These are phyloP conservation scores for Cynocephalus volans DNA, from an alignment of 2,113 vertebrate species.

Conservation along the genomic window DNA sequence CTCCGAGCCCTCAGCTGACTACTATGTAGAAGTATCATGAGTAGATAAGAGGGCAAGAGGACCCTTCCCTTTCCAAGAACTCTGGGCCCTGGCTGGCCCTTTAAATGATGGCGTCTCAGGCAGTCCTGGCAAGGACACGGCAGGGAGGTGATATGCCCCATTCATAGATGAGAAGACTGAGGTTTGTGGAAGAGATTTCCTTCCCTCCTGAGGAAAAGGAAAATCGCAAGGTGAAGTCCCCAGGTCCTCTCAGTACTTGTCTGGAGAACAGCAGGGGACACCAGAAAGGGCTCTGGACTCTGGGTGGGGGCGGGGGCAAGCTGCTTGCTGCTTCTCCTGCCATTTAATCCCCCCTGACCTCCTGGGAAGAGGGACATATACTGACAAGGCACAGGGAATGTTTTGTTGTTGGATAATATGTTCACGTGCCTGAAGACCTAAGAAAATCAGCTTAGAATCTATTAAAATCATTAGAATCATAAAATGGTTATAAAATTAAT, in stretches of 20 bases:
- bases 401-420: background rate
- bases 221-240: background rate
- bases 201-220: background rate
- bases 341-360: too few relatives aligned
- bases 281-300: background rate
- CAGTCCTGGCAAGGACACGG: too few relatives aligned
- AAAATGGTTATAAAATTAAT: background rate
- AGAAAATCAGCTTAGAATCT: background rate
- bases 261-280: too few relatives aligned
- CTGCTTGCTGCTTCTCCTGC: background rate
- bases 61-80: conserved; percentile 25
- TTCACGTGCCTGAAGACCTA: background rate
- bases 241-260: background rate
- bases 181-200: background rate
- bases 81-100: background rate
- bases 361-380: background rate
- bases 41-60: background rate
- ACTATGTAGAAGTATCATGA: conserved; percentile 26
- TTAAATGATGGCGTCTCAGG: too few relatives aligned
- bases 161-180: background rate
- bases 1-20: conserved; percentile 43
- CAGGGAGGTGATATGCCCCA: accelerated
- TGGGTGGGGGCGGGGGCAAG: accelerated
- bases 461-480: background rate
- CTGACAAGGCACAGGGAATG: background rate